Base-by-base conservation (phyloP, 2,113 vertebrate genomes). In the Calypte anna region DNA sequence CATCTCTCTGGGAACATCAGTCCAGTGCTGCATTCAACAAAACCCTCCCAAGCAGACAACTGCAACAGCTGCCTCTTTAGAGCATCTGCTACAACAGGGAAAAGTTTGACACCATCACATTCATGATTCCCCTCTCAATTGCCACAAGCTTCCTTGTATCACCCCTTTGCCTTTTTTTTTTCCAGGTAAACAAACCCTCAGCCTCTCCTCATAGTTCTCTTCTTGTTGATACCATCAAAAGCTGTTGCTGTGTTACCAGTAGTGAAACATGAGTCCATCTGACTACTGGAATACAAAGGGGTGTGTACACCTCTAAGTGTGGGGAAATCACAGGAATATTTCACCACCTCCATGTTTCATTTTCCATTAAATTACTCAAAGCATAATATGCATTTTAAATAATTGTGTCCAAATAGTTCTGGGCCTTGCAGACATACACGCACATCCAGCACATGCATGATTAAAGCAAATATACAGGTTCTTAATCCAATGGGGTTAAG, bases 401-500 rank as follows among this genome's bases (percentile, higher is more conserved):
- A 76, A 89, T 8, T 13, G 50, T 30, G 51, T 69, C 50, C 22
- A 74, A 68, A 17, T 50, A 70, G n/a, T 84, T 54, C 46, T 63
- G 72, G 46, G 63, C 51, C 74, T 91, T 36, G 46, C 63, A 88
- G 63, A 43, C 53, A 61, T 14, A 50, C 4, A 6, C 6, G 21
- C 58, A 40, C 5, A 24, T 31, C 28, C 23, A 18, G 11, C 40
- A 40, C 40, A 40, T 40, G 31, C 20, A 57, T 14, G 61, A 77
- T 62, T 33, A 88, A 67, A 89, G 58, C 73, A 91, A 91, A 86
- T 31, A 40, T 21, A 23, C 63, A 82, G 63, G 25, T 38, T 55
- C 30, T 90, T 81, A 88, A 55, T 36, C 79, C 59, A 77, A 59
- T 6, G 44, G 77, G 48, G 93, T 96, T 64, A 81, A 90, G 48